These are phyloP conservation scores for Cataglyphis cursor DNA, from an alignment of 2,888 invertebrate genomes.

Conservation along the genomic window DNA sequence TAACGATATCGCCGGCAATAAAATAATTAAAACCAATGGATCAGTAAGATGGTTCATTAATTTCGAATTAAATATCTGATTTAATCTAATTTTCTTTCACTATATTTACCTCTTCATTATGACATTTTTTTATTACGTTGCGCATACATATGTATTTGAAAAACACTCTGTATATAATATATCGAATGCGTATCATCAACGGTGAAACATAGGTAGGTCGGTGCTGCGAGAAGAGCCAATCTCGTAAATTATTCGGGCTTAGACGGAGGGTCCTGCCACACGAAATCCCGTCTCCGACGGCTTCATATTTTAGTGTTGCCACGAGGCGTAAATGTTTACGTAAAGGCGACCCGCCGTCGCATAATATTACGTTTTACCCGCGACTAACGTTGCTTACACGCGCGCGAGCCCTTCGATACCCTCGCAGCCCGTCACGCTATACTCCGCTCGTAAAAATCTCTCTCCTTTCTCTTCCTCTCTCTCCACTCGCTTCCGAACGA, in stretches of 20 bases:
- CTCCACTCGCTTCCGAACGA: slow-evolving; percentile 14
- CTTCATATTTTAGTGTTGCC: slow-evolving; percentile 68
- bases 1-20: no score
- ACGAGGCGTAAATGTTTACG: slow-evolving; percentile 70
- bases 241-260: slow-evolving; percentile 72
- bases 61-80: no score
- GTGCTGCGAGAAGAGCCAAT: slow-evolving; percentile 2
- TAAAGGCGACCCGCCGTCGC: slow-evolving; percentile 64
- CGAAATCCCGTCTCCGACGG: slow-evolving; percentile 49
- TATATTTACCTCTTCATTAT: background rate
- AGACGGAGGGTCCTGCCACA: slow-evolving; percentile 37
- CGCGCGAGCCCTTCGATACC: slow-evolving; percentile 13
- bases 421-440: slow-evolving; percentile 1
- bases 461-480: background rate
- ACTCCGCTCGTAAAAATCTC: slow-evolving; percentile 42
- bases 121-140: background rate
- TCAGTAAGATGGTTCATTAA: no score
- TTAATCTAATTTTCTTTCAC: no score
- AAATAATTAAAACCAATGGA: no score
- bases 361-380: slow-evolving; percentile 70
- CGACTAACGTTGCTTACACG: slow-evolving; percentile 34
- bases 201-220: background rate
- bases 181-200: background rate
- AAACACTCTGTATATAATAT: background rate
- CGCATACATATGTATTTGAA: background rate